Evolutionary conservation across 2,888 invertebrate genomes (phyloP).

Genomic region (Rosalia funebris): DNA sequence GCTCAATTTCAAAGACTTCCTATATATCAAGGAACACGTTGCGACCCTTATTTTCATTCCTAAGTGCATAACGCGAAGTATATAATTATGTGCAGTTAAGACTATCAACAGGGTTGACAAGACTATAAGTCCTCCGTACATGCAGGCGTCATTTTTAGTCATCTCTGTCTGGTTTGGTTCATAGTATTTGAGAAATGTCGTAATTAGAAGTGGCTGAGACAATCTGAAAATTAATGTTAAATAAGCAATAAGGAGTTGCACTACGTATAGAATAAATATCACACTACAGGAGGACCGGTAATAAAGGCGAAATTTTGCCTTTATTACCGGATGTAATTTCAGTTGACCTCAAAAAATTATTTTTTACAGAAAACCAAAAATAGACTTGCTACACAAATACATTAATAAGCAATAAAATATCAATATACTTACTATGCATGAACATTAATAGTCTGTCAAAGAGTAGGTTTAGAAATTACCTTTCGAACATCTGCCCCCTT

Average conservation of each 20-base stretch:
- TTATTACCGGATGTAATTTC: too few relatives aligned
- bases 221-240: slow-evolving; percentile 47
- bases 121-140: slow-evolving; percentile 79
- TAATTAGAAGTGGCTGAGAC: slow-evolving; percentile 54
- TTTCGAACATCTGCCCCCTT: too few relatives aligned
- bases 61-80: slow-evolving; percentile 83
- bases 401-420: too few relatives aligned
- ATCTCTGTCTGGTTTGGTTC: slow-evolving; percentile 61
- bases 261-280: too few relatives aligned
- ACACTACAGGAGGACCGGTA: too few relatives aligned
- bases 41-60: slow-evolving; percentile 87
- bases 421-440: too few relatives aligned
- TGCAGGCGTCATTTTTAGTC: slow-evolving; percentile 62
- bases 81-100: slow-evolving; percentile 77
- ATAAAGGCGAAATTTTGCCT: too few relatives aligned
- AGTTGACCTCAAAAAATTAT: too few relatives aligned
- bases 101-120: slow-evolving; percentile 59
- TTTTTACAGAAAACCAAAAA: too few relatives aligned
- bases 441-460: too few relatives aligned
- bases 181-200: slow-evolving; percentile 58
- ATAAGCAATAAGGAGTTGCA: not conserved
- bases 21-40: slow-evolving; percentile 83
- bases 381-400: too few relatives aligned
- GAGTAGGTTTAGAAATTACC: too few relatives aligned
- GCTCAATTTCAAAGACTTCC: slow-evolving; percentile 56